phyloP scores from a whole-genome alignment of 2,113 vertebrate genomes.

The Otus sunia region DNA sequence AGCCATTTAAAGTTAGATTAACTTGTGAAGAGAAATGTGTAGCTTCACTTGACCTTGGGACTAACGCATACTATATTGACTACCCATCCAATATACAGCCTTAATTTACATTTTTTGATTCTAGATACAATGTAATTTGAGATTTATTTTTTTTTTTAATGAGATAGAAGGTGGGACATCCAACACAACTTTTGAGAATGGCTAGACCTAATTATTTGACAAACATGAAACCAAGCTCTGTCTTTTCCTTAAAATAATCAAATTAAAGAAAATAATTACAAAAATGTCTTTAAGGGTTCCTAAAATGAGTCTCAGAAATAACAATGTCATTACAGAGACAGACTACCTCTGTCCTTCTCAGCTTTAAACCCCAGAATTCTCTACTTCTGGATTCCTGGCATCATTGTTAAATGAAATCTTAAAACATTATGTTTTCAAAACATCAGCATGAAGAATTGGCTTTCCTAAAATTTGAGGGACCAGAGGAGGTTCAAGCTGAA shows the following conservation, averaged over 20 bases:
- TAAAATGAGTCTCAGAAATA: not conserved
- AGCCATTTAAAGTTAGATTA: not conserved
- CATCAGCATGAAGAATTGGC: not conserved
- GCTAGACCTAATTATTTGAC: not conserved
- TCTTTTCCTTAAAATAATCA: not conserved
- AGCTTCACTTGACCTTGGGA: not conserved
- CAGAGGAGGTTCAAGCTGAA: not conserved
- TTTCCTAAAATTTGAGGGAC: not conserved
- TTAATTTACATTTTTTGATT: not conserved
- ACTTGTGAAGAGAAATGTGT: not conserved
- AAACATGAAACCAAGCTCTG: not conserved
- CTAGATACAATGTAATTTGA: not conserved
- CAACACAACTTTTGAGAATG: not conserved
- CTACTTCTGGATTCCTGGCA: not conserved
- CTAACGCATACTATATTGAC: not conserved
- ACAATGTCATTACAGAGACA: not conserved
- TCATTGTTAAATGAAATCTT: not conserved
- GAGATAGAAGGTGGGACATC: not conserved
- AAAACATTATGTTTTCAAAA: not conserved
- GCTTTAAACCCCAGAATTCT: not conserved
- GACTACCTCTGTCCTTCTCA: not conserved
- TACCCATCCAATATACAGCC: not conserved
- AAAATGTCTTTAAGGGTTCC: not conserved
- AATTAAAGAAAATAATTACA: not conserved
- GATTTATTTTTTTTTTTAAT: not conserved